A percentile compares a stretch with the other conserved stretches of the same genome.
Evolutionary conservation across 2,113 vertebrate genomes (phyloP).

Genomic region (Montifringilla adamsi): DNA sequence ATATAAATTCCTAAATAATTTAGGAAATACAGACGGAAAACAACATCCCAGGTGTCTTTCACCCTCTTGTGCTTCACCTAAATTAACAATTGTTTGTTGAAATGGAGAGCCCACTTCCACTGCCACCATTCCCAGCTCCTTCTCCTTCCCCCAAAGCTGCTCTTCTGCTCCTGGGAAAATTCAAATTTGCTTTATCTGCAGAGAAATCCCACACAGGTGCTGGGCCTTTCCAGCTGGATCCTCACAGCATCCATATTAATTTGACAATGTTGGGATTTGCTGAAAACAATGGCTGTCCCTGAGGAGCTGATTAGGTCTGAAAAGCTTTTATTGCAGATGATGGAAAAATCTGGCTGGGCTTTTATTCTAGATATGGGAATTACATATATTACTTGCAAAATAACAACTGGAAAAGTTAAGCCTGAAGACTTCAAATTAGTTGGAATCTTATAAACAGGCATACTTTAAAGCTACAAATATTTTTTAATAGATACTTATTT

Average conservation of each 20-base stretch:
- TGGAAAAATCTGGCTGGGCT: neutral
- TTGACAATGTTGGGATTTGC: neutral
- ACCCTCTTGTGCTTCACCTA: neutral
- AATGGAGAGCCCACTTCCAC: neutral
- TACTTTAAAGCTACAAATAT: neutral
- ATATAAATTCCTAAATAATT: neutral
- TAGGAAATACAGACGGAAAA: neutral
- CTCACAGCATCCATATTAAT: neutral
- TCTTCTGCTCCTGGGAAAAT: neutral
- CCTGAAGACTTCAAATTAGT: neutral
- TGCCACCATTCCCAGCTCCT: neutral
- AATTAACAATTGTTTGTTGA: neutral
- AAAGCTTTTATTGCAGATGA: neutral
- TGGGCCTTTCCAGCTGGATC: neutral
- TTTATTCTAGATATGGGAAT: neutral
- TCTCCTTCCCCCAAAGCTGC: neutral
- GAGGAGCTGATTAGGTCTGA: neutral
- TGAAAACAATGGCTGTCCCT: neutral
- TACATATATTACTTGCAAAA: neutral
- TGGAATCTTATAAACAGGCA: neutral
- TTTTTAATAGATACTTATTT: neutral
- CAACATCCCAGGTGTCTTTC: fast-evolving
- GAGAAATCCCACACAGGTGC: neutral
- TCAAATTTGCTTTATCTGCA: neutral
- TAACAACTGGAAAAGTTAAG: neutral